phyloP scores from a whole-genome alignment of 1,140 invertebrate species.

The Copidosoma floridanum region DNA sequence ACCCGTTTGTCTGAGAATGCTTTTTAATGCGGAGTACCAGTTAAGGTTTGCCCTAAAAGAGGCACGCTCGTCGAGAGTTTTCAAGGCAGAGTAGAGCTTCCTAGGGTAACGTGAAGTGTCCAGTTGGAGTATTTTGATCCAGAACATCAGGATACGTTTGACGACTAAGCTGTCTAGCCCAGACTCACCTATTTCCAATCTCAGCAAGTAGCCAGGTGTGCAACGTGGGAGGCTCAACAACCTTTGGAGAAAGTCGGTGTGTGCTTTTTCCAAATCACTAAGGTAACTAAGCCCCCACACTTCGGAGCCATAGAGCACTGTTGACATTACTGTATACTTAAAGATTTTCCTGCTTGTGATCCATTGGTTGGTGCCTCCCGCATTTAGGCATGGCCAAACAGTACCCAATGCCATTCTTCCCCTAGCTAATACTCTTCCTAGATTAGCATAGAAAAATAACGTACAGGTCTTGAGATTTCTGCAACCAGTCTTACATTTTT shows the following conservation, averaged over 20 bases:
- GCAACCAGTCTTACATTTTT: no score
- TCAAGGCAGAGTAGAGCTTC: no score
- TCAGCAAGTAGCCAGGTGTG: slow-evolving; percentile 23
- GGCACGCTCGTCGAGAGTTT: no score
- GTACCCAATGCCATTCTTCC: slow-evolving; percentile 2
- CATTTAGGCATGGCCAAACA: slow-evolving; percentile 11
- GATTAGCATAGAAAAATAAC: no score
- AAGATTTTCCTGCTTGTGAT: slow-evolving; percentile 14
- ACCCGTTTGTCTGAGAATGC: not conserved
- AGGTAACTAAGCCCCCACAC: slow-evolving; percentile 23
- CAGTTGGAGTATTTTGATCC: no score
- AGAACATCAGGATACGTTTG: no score
- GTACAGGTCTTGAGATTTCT: no score
- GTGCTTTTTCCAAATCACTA: slow-evolving; percentile 14
- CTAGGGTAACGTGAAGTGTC: no score
- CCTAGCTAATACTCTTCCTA: not conserved
- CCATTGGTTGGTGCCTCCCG: slow-evolving; percentile 16
- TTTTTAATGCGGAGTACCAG: not conserved
- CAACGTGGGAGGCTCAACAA: slow-evolving; percentile 16
- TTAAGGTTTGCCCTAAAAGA: no score
- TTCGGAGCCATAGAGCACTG: slow-evolving; percentile 14
- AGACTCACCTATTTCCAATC: slow-evolving; percentile 11
- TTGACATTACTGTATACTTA: slow-evolving; percentile 18
- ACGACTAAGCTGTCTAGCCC: not conserved
- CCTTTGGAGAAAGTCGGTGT: slow-evolving; percentile 19